Evolutionary conservation across 2,113 vertebrate genomes (phyloP).

Genomic region (Poicephalus meyeri): DNA sequence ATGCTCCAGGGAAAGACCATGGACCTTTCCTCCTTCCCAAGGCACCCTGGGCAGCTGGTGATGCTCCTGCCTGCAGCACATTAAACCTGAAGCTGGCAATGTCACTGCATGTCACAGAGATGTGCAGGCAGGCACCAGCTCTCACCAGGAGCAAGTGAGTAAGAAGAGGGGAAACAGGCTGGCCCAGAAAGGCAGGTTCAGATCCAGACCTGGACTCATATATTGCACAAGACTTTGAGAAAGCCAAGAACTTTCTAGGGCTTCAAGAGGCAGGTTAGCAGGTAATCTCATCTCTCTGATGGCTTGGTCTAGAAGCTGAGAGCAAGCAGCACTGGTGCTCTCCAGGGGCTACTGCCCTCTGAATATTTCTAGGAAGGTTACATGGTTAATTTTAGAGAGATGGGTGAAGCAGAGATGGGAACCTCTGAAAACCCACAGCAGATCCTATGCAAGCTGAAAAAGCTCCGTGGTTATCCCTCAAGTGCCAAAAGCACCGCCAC

Average conservation of each 20-base stretch:
- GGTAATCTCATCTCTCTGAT: conserved; percentile 30
- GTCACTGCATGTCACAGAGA: neutral
- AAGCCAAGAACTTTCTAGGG: conserved; percentile 41
- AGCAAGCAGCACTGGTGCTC: neutral
- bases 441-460: neutral
- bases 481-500: neutral
- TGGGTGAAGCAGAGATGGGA: neutral
- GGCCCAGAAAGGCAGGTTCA: neutral
- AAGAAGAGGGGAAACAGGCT: neutral
- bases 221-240: too few species aligned
- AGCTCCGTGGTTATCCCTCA: neutral
- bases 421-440: conserved; percentile 4
- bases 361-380: conserved; percentile 70
- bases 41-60: neutral
- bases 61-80: neutral
- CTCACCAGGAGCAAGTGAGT: neutral
- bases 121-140: neutral
- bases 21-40: neutral
- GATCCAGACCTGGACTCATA: neutral
- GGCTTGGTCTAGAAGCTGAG: conserved; percentile 51
- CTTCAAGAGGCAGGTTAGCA: neutral
- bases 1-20: neutral
- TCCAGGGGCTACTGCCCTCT: conserved; percentile 20
- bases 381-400: conserved; percentile 58
- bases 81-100: neutral